phyloP scores from a whole-genome alignment of 2,888 invertebrate genomes.

The Mactromeris polynyma region DNA sequence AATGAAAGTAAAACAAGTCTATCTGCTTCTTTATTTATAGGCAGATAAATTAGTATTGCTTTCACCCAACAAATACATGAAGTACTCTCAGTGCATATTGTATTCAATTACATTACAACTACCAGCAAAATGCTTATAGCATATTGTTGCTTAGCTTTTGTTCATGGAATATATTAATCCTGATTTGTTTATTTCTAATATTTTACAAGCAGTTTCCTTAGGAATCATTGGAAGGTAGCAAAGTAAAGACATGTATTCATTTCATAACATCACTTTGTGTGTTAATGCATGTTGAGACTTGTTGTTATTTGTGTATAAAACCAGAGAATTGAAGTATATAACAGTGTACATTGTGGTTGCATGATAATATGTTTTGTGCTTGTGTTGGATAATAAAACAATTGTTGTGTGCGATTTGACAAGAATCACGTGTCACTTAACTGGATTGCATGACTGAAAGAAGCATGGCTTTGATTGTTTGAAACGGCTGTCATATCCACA shows the following conservation, averaged over 20 bases:
- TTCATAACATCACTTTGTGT: slow-evolving; percentile 4
- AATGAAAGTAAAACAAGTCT: too few species aligned
- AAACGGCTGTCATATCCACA: neutral
- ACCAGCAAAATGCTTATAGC: neutral
- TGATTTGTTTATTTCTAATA: neutral
- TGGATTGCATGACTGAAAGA: neutral
- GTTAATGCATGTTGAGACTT: neutral
- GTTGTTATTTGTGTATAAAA: neutral
- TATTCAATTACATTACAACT: neutral
- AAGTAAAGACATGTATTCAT: neutral
- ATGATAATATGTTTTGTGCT: neutral
- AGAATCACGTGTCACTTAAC: neutral
- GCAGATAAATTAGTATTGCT: too few species aligned
- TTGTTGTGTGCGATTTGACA: neutral
- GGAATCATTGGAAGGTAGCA: slow-evolving; percentile 1
- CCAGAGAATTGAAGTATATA: neutral
- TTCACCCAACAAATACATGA: too few species aligned
- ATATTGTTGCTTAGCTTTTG: neutral
- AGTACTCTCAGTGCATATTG: neutral
- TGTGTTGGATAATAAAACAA: neutral
- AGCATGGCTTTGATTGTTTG: neutral
- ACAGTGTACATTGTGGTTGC: neutral
- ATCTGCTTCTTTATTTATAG: too few species aligned
- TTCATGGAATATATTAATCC: neutral
- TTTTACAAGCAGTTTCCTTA: neutral